These are phyloP conservation scores for Oxyscelio sp. DNA, from an alignment of 2,888 invertebrate species.

Conservation along the genomic window DNA sequence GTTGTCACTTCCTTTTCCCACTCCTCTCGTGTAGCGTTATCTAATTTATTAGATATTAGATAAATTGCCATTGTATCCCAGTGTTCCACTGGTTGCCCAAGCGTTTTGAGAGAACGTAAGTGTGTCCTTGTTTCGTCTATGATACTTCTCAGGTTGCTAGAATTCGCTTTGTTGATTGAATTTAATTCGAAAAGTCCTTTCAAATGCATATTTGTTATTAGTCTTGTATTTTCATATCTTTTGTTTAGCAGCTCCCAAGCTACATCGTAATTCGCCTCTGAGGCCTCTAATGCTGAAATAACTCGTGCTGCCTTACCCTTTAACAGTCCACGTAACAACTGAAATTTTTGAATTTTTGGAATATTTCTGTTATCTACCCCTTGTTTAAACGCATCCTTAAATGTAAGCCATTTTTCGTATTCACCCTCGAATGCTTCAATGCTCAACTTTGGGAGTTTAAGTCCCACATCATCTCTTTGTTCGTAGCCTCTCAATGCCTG, in stretches of 20 bases:
- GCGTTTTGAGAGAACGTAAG: not conserved
- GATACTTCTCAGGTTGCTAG: not conserved
- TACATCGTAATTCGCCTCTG: too few species aligned
- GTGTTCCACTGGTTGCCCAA: not conserved
- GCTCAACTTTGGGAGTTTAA: slow-evolving; percentile 2
- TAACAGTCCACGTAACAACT: slow-evolving; percentile 15
- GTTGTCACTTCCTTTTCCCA: too few species aligned
- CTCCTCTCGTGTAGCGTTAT: too few species aligned
- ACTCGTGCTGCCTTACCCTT: slow-evolving; percentile 1
- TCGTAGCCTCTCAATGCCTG: not conserved
- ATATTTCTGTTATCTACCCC: not conserved
- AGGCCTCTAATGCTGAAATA: slow-evolving; percentile 11
- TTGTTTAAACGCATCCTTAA: slow-evolving; percentile 8
- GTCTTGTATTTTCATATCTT: too few species aligned
- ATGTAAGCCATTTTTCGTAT: slow-evolving; percentile 20
- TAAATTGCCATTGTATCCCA: slow-evolving; percentile 18
- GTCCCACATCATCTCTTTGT: not conserved
- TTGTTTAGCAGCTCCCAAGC: too few species aligned
- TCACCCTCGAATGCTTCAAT: slow-evolving; percentile 7
- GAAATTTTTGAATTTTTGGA: slow-evolving; percentile 28
- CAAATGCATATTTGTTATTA: too few species aligned
- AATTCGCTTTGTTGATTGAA: not conserved
- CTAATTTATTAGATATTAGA: slow-evolving; percentile 18
- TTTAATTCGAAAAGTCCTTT: not conserved
- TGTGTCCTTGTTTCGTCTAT: not conserved